Evolutionary conservation across 2,888 invertebrate genomes (phyloP), one percentile per base, ranked within the genome.

Genomic region (Ecdyonurus torrentis): DNA sequence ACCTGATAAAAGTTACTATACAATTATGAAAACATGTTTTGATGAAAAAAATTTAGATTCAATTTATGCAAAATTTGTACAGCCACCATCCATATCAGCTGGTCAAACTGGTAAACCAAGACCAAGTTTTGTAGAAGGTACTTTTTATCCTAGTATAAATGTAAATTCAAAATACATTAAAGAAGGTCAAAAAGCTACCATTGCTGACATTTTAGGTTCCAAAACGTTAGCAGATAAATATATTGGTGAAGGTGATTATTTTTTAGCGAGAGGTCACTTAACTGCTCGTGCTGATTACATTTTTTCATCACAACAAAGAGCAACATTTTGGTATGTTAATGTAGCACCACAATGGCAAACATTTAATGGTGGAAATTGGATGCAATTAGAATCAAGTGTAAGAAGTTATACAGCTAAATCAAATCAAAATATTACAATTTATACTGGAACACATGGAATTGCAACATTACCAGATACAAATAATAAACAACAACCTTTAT

Each of bases 341-440:
- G 78, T 78, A 1, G 81, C 81, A 1, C 85, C 85, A 1, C 86
- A 86, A 67, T 86, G 85, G 85, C 82, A 83, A 67, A 74, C 73
- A 1, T 80, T 83, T 68, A 84, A 85, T 69, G 78, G 72, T 0
- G 78, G 78, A 15, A 82, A 81, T 66, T 84, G 84, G 83, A 72
- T 75, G 59, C 25, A 52, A 5, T 22, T 55, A n/a, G 55, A 55
- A n/a, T n/a, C n/a, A 5, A 55, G 22, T n/a, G 55, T 55, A 5
- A 7, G 55, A 55, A 55, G 22, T n/a, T 55, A 10, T 20, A 55
- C 22, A 20, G n/a, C 5, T 55, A 5, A 2, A 2, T 23, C 18
- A 19, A 7, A 19, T 18, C 58, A 53, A 22, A 23, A 63, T 52
- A 25, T 63, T 5, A 7, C 37, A 10, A 19, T 63, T 19, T 59